These are phyloP conservation scores for Cyclura pinguis DNA, from an alignment of 2,797 vertebrate genomes.

Conservation along the genomic window DNA sequence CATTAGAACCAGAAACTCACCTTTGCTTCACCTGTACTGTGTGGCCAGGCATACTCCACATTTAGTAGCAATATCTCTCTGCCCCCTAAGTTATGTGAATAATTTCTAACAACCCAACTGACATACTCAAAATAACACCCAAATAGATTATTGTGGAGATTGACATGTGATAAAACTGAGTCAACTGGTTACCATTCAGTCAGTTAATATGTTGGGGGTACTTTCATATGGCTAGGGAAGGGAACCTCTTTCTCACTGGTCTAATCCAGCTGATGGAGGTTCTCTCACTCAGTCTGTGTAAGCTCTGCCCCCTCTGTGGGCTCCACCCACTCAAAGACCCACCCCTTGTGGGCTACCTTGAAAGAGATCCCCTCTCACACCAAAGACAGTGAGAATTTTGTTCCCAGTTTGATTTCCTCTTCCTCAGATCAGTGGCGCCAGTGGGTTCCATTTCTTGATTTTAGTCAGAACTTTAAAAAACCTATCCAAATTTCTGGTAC, in stretches of 20 bases:
- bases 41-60: not conserved
- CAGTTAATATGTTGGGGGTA: too few species aligned
- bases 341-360: not conserved
- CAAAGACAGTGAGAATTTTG: not conserved
- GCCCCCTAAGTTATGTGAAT: not conserved
- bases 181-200: not conserved
- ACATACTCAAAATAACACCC: not conserved
- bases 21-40: not conserved
- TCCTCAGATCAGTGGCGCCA: not conserved
- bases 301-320: not conserved
- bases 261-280: not conserved
- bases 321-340: not conserved
- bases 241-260: not conserved
- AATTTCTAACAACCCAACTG: not conserved
- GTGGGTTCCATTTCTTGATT: too few species aligned
- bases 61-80: not conserved
- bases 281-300: not conserved
- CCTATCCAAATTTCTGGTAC: too few species aligned
- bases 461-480: too few species aligned
- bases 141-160: not conserved
- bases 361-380: not conserved
- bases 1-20: not conserved
- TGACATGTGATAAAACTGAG: too few species aligned
- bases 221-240: not conserved
- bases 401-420: not conserved